Base-by-base conservation (phyloP, 2,888 invertebrate species). In the Neoitamus cyanurus region DNA sequence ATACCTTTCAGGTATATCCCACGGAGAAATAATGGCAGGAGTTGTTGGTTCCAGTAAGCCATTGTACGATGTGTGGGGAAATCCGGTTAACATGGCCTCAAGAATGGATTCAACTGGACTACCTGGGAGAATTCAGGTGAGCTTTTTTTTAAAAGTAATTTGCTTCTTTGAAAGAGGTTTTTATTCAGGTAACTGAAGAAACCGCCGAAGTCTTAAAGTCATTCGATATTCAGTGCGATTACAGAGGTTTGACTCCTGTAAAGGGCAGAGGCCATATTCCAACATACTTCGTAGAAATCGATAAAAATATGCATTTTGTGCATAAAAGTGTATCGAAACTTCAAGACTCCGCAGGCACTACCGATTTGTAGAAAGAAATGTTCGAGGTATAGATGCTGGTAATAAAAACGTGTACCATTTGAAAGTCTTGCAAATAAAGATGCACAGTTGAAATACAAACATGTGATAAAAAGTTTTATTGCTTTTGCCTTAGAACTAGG, bases 11-110 rank as follows among this genome's bases (percentile, higher is more conserved):
- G 83, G 98, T 86, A 96, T 99, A 88, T 96, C 96, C 42, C 95
- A 97, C 88, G 98, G 98, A 0, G 95, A 96, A 87, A 95, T 98
- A 5, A 97, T 97, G 86, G 98, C 98, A 0, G 98, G 98, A 2
- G 98, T 99, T 0, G 97, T 98, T 2, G 98, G 98, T 0, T 96
- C 97, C 0, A 95, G 96, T 86, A 98, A 98, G 89, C 98, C 98
- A 0, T 93, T 98, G 72, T 98, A 98, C 90, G 98, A 99, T 90
- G 97, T 98, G 88, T 99, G 98, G 98, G 98, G 98, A 0, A 96
- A 98, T 91, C 96, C 98, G 0, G 98, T 98, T 0, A 99, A 99
- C 91, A 96, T 99, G 94, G 98, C 99, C 2, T 97, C 98, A 0
- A 93, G 99, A 88, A 98, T 99, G 98, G 98, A 98, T 89, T 97